These are phyloP conservation scores for Stegodyphus dumicola DNA, from an alignment of 1,140 invertebrate species.

Conservation along the genomic window DNA sequence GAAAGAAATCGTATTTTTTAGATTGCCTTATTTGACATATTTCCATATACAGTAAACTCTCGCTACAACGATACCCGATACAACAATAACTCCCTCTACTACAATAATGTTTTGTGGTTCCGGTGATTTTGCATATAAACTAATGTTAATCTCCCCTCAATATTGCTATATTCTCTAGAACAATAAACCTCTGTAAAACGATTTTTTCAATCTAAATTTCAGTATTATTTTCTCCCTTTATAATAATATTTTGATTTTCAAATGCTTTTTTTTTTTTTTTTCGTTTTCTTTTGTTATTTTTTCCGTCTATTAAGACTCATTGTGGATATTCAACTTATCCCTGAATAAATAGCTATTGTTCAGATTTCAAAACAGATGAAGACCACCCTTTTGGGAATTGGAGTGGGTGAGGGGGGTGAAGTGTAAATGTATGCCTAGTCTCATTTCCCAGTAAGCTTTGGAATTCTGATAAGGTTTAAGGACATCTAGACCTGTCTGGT, in stretches of 20 bases:
- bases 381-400: background rate
- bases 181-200: slow-evolving; percentile 7
- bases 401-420: background rate
- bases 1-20: too few relatives aligned
- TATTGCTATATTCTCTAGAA: slow-evolving; percentile 4
- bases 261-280: background rate
- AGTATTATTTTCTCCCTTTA: background rate
- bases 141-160: background rate
- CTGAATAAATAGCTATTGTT: slow-evolving; percentile 3
- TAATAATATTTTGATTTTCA: too few relatives aligned
- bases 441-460: background rate
- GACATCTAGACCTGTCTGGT: slow-evolving; percentile 1
- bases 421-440: background rate
- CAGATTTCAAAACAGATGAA: slow-evolving; percentile 2
- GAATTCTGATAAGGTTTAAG: slow-evolving; percentile 2
- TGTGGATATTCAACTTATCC: background rate
- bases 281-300: slow-evolving; percentile 3
- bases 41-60: slow-evolving; percentile 7
- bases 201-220: slow-evolving; percentile 1
- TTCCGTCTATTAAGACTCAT: slow-evolving; percentile 2
- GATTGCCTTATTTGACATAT: too few relatives aligned
- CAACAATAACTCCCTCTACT: slow-evolving; percentile 1
- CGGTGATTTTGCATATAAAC: too few relatives aligned
- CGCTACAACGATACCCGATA: slow-evolving; percentile 6
- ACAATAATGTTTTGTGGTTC: slow-evolving; percentile 1